phyloP scores from a whole-genome alignment of 2,888 invertebrate species.

The Hypomecis punctinalis region DNA sequence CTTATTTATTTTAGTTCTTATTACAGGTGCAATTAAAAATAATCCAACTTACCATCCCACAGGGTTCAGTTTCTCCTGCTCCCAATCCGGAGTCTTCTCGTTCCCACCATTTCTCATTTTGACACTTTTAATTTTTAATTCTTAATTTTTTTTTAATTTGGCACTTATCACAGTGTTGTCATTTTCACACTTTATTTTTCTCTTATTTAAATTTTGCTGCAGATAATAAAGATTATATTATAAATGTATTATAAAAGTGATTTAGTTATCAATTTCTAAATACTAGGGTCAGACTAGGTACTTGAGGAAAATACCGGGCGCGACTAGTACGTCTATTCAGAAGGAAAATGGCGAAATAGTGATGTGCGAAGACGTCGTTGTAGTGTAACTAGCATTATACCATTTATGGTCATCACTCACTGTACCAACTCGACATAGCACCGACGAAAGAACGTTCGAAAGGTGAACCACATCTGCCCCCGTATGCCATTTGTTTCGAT shows the following conservation, averaged over 20 bases:
- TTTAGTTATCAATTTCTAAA: too few relatives aligned
- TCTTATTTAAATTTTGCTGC: neutral
- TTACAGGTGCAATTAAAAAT: neutral
- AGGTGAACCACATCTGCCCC: too few relatives aligned
- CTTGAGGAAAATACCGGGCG: neutral
- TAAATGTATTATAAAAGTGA: too few relatives aligned
- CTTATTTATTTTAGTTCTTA: too few relatives aligned
- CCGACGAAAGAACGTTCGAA: too few relatives aligned
- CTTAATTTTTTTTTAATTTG: slow-evolving; percentile 32
- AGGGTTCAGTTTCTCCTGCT: slow-evolving; percentile 70
- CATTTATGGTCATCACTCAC: neutral
- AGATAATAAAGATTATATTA: too few relatives aligned
- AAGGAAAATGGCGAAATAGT: slow-evolving; percentile 2
- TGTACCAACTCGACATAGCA: neutral
- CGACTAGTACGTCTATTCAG: neutral
- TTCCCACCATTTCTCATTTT: slow-evolving; percentile 57
- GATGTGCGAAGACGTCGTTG: slow-evolving; percentile 3
- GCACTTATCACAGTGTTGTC: slow-evolving; percentile 27
- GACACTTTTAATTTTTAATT: slow-evolving; percentile 41
- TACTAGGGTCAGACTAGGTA: neutral
- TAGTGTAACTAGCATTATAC: neutral
- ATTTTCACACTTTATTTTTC: slow-evolving; percentile 43
- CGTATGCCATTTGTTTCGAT: too few relatives aligned
- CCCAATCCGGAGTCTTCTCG: slow-evolving; percentile 61
- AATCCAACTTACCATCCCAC: slow-evolving; percentile 60